A percentile compares a stretch with the other conserved stretches of the same genome.
phyloP scores from a whole-genome alignment of 2,797 vertebrate genomes.

The Acanthurus lineatus region DNA sequence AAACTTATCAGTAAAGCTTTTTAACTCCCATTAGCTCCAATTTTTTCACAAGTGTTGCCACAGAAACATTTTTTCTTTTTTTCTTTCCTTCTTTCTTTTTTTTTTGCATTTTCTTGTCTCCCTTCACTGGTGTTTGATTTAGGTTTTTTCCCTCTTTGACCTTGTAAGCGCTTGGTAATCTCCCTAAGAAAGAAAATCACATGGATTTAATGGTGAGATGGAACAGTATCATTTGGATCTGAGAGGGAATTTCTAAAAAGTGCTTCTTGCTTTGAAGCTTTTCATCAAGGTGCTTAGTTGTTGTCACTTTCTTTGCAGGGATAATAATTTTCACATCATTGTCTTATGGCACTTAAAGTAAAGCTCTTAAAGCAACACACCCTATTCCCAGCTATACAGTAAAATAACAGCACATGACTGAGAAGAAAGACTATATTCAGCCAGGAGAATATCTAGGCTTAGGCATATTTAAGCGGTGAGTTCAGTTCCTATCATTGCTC shows the following conservation, averaged over 20 bases:
- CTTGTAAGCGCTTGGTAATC: neutral
- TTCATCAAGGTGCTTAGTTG: neutral
- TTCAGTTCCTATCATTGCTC: slow-evolving; percentile 35
- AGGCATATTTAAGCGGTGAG: slow-evolving; percentile 45
- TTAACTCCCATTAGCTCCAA: too few relatives aligned
- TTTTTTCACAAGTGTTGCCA: neutral
- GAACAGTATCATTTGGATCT: neutral
- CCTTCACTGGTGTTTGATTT: neutral
- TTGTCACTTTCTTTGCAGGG: neutral
- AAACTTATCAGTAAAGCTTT: neutral
- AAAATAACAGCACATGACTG: slow-evolving; percentile 8
- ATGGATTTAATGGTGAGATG: neutral
- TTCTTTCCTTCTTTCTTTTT: neutral
- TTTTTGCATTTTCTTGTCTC: neutral
- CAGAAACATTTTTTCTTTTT: neutral
- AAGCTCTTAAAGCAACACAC: neutral
- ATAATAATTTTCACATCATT: neutral
- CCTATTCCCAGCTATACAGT: neutral
- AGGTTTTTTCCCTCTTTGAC: neutral
- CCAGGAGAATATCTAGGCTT: slow-evolving; percentile 25
- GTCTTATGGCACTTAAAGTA: neutral
- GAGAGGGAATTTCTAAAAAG: neutral
- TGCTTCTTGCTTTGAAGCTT: neutral
- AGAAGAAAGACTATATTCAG: slow-evolving; percentile 51
- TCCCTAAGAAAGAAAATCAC: neutral